phyloP scores from a whole-genome alignment of 2,888 invertebrate genomes.

The Netelia fuscicornis region DNA sequence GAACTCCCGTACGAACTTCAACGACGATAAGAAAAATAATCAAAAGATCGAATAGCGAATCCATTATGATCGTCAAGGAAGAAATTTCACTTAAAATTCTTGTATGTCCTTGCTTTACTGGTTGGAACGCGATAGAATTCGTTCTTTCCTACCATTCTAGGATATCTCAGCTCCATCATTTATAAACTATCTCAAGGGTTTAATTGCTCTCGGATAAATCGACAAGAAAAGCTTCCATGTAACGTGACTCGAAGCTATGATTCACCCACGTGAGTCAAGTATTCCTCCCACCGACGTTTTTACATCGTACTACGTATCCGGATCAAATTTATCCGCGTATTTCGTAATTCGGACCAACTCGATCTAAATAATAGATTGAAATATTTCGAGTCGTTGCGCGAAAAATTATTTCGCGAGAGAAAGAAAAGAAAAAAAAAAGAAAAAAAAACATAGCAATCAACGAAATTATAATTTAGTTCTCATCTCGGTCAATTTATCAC shows the following conservation, averaged over 20 bases:
- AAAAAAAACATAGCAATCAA: too few species aligned
- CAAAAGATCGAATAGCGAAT: background rate
- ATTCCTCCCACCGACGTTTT: background rate
- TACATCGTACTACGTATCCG: background rate
- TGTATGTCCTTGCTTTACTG: background rate
- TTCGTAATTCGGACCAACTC: background rate
- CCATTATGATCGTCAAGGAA: background rate
- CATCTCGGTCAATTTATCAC: too few species aligned
- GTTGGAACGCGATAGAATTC: background rate
- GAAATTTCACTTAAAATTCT: conserved; percentile 3
- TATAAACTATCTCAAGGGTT: conserved; percentile 18
- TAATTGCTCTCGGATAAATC: conserved; percentile 12
- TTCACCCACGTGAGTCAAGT: conserved; percentile 2
- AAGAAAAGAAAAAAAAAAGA: too few species aligned
- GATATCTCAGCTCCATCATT: conserved; percentile 19
- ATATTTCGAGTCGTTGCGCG: background rate
- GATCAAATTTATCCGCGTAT: background rate
- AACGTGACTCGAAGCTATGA: conserved; percentile 14
- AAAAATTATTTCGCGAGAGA: too few species aligned
- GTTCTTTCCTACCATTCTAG: conserved; percentile 13
- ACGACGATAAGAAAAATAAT: too few species aligned
- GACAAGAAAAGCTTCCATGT: background rate
- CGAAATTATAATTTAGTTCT: too few species aligned
- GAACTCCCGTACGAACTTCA: too few species aligned
- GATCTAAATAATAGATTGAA: background rate